A percentile compares a stretch with the other conserved stretches of the same genome.
Conservation (phyloP, 2,888 invertebrate species). For the Lydus trimaculatus region DNA sequence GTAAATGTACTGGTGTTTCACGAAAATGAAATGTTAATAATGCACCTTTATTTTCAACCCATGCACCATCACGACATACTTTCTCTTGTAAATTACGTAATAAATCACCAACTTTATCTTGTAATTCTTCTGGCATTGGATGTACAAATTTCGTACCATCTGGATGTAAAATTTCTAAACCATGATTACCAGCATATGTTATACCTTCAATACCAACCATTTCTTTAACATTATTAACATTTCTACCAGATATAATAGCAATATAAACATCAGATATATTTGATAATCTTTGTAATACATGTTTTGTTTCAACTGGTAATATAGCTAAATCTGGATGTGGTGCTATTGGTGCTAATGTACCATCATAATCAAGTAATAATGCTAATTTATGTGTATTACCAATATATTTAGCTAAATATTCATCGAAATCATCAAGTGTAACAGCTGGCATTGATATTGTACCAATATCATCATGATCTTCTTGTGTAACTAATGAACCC, state of each 20-base stretch:
- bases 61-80: constrained; percentile 86
- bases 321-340: constrained; percentile 91
- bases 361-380: constrained; percentile 85
- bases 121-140: constrained; percentile 87
- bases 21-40: constrained; percentile 87
- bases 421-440: constrained; percentile 90
- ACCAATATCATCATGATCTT: constrained; percentile 81
- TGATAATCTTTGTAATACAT: constrained; percentile 80
- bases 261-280: constrained; percentile 88
- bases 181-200: constrained; percentile 90
- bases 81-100: constrained; percentile 83
- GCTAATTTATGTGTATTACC: constrained; percentile 87
- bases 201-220: constrained; percentile 92
- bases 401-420: constrained; percentile 88
- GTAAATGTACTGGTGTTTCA: constrained; percentile 75
- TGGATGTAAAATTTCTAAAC: constrained; percentile 86
- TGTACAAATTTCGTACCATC: constrained; percentile 91
- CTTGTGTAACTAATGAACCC: constrained; percentile 76
- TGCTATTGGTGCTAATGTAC: constrained; percentile 87
- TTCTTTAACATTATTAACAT: constrained; percentile 85
- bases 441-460: constrained; percentile 88
- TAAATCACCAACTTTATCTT: constrained; percentile 79
- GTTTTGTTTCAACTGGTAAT: constrained; percentile 83
- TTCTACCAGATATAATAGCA: constrained; percentile 85
- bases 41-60: constrained; percentile 92